Percentiles rank a stretch among this genome's conserved stretches.
phyloP scores from a whole-genome alignment of 2,888 invertebrate species.

The Lasioglossum lativentre region DNA sequence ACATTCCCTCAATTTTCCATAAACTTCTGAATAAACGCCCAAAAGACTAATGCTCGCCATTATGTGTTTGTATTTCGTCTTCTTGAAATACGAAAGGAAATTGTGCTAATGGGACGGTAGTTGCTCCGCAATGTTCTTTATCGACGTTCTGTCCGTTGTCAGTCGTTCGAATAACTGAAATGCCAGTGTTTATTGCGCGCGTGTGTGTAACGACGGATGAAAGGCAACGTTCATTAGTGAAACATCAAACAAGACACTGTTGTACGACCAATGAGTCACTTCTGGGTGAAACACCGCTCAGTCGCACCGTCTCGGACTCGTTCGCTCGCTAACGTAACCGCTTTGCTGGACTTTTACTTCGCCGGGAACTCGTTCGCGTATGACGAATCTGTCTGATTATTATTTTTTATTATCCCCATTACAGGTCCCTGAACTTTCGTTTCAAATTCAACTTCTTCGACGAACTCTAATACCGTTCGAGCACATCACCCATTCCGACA shows the following conservation, averaged over 20 bases:
- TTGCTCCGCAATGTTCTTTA: neutral
- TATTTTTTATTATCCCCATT: neutral
- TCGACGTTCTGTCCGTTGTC: neutral
- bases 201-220: neutral
- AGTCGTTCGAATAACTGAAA: neutral
- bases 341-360: conserved; percentile 59
- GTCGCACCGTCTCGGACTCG: conserved; percentile 39
- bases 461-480: neutral
- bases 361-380: conserved; percentile 21
- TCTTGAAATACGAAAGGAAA: neutral
- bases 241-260: conserved; percentile 44
- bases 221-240: conserved; percentile 18
- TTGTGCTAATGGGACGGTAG: neutral
- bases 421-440: neutral
- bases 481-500: neutral
- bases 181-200: neutral
- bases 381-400: conserved; percentile 6
- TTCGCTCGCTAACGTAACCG: conserved; percentile 46
- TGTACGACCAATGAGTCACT: conserved; percentile 58
- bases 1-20: neutral
- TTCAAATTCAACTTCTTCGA: neutral
- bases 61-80: neutral
- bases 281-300: conserved; percentile 44
- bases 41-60: neutral
- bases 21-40: neutral